phyloP scores from a whole-genome alignment of 2,113 vertebrate species.

The Amphiprion ocellaris region DNA sequence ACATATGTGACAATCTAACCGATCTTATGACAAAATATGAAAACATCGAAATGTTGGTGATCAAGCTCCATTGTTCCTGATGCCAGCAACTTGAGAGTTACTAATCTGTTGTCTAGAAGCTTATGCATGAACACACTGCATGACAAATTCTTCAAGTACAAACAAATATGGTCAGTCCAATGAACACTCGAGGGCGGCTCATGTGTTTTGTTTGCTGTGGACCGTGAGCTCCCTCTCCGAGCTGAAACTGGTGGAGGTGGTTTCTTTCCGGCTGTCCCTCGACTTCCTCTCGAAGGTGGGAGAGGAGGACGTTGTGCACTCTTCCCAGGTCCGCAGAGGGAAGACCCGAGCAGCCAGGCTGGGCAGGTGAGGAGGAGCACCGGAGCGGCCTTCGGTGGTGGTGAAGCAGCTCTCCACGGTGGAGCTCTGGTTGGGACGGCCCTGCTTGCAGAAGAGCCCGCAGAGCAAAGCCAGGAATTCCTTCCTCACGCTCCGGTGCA shows the following conservation, averaged over 20 bases:
- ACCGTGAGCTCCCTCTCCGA: slow-evolving; percentile 83
- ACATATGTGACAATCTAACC: background rate
- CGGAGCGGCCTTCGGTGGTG: slow-evolving; percentile 81
- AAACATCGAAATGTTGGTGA: slow-evolving; percentile 1
- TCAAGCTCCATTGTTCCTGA: background rate
- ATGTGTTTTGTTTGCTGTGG: slow-evolving; percentile 69
- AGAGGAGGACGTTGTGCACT: slow-evolving; percentile 83
- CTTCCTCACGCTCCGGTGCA: slow-evolving; percentile 89
- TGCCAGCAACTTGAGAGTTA: slow-evolving; percentile 5
- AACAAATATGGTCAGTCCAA: background rate
- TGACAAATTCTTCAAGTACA: slow-evolving; percentile 22
- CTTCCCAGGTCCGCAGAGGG: slow-evolving; percentile 84
- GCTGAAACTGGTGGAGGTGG: slow-evolving; percentile 83
- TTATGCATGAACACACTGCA: slow-evolving; percentile 8
- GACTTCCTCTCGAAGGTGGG: slow-evolving; percentile 83
- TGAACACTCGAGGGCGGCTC: slow-evolving; percentile 21
- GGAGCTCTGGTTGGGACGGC: slow-evolving; percentile 76
- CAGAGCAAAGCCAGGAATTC: slow-evolving; percentile 86
- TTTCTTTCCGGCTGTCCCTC: slow-evolving; percentile 84
- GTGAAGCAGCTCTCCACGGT: slow-evolving; percentile 86
- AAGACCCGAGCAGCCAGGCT: slow-evolving; percentile 78
- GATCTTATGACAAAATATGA: background rate
- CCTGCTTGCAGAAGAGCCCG: slow-evolving; percentile 83
- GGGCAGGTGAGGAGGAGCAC: slow-evolving; percentile 78
- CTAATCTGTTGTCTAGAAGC: slow-evolving; percentile 34